Evolutionary conservation across 2,888 invertebrate genomes (phyloP).

Genomic region (Tetanocera ferruginea): DNA sequence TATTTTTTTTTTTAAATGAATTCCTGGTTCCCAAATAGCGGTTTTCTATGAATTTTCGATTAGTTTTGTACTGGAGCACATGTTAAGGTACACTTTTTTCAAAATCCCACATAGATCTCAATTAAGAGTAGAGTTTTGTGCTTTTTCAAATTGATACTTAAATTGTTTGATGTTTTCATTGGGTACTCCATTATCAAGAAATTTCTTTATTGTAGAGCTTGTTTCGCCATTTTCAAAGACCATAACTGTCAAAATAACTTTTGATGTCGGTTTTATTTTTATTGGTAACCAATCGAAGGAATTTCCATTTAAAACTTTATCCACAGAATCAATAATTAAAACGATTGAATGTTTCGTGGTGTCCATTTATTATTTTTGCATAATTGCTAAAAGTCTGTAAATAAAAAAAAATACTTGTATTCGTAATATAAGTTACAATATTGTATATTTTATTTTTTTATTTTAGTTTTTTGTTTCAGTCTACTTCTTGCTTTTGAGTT

Average conservation of each 20-base stretch:
- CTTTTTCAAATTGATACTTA: slow-evolving; percentile 63
- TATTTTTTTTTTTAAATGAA: too few species aligned
- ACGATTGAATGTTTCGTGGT: slow-evolving; percentile 73
- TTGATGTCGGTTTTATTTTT: slow-evolving; percentile 80
- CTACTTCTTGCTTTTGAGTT: too few species aligned
- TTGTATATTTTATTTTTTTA: too few species aligned
- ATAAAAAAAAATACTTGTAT: slow-evolving; percentile 46
- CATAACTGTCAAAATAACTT: slow-evolving; percentile 78
- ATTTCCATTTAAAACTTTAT: slow-evolving; percentile 70
- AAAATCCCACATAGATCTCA: too few species aligned
- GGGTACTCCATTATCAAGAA: slow-evolving; percentile 60
- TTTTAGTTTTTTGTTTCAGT: too few species aligned
- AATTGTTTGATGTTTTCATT: slow-evolving; percentile 64
- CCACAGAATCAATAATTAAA: slow-evolving; percentile 83
- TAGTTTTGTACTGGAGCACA: too few species aligned
- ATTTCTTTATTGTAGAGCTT: slow-evolving; percentile 51
- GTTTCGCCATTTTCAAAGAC: slow-evolving; percentile 51
- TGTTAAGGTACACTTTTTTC: too few species aligned
- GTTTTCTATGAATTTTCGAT: too few species aligned
- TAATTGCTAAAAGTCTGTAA: slow-evolving; percentile 81
- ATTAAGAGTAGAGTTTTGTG: too few species aligned
- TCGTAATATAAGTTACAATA: neutral
- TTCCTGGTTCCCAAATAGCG: too few species aligned
- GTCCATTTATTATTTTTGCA: slow-evolving; percentile 72
- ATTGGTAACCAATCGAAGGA: slow-evolving; percentile 83